These are phyloP conservation scores for Onthophagus taurus DNA, from an alignment of 1,140 invertebrate species.

Conservation along the genomic window DNA sequence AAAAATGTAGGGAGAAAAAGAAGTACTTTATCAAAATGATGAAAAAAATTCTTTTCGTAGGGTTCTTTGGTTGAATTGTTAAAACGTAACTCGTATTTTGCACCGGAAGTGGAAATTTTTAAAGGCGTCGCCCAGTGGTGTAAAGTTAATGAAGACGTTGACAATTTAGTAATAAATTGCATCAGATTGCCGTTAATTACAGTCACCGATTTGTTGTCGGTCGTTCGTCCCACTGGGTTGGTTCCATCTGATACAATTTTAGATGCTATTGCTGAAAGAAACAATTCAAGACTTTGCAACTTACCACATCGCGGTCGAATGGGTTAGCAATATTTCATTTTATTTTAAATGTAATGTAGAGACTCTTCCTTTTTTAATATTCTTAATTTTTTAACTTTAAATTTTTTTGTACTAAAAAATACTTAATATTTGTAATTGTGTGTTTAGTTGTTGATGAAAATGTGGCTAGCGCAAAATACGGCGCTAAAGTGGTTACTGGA, in stretches of 20 bases:
- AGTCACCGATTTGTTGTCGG: slow-evolving; percentile 74
- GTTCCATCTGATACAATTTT: slow-evolving; percentile 83
- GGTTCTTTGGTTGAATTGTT: slow-evolving; percentile 75
- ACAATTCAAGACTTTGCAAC: slow-evolving; percentile 62
- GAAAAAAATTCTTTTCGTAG: slow-evolving; percentile 35
- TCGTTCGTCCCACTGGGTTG: slow-evolving; percentile 76
- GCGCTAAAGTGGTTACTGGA: slow-evolving; percentile 74
- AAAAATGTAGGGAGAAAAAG: neutral
- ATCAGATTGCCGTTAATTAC: slow-evolving; percentile 84
- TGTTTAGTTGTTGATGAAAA: slow-evolving; percentile 79
- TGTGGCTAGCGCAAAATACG: slow-evolving; percentile 67
- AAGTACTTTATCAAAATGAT: neutral
- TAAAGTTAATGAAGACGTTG: slow-evolving; percentile 52
- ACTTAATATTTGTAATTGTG: slow-evolving; percentile 13
- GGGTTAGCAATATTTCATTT: slow-evolving; percentile 36
- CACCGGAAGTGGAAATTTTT: slow-evolving; percentile 92
- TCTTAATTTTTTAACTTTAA: no score
- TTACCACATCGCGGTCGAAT: slow-evolving; percentile 73
- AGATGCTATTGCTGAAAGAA: slow-evolving; percentile 85
- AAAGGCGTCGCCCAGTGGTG: slow-evolving; percentile 80
- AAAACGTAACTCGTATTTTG: slow-evolving; percentile 89
- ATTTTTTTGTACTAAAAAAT: slow-evolving; percentile 9
- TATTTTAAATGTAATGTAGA: slow-evolving; percentile 5
- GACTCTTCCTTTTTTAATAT: no score
- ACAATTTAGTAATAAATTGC: slow-evolving; percentile 43